Evolutionary conservation across 2,113 vertebrate genomes (phyloP).

Genomic region (Forbesichthys agassizii): DNA sequence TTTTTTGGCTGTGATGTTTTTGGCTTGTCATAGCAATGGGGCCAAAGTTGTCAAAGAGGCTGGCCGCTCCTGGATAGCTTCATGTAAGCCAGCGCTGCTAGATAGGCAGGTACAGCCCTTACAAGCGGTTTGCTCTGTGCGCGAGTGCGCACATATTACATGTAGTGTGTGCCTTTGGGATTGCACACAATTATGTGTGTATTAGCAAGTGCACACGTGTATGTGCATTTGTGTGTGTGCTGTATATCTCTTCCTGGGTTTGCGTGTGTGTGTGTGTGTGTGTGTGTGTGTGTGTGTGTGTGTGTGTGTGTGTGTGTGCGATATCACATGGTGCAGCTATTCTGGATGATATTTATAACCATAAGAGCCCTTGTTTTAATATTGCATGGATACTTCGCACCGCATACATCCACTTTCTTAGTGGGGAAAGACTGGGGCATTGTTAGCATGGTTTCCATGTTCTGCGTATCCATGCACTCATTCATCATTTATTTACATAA

Average conservation of each 20-base stretch:
- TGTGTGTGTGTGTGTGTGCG: background rate
- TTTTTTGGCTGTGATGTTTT: constrained; percentile 62
- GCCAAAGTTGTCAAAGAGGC: constrained; percentile 65
- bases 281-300: constrained; percentile 1
- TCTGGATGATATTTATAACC: constrained; percentile 69
- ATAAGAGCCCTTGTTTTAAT: constrained; percentile 62
- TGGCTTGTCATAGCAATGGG: constrained; percentile 75
- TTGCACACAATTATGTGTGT: background rate
- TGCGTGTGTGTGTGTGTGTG: background rate
- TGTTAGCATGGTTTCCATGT: constrained; percentile 21
- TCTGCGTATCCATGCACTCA: constrained; percentile 30
- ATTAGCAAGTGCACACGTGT: background rate
- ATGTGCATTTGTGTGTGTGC: too few relatives aligned
- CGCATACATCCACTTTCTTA: constrained; percentile 67
- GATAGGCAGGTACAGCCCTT: constrained; percentile 42
- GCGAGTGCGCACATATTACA: background rate
- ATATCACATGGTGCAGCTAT: constrained; percentile 37
- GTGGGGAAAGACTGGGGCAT: constrained; percentile 38
- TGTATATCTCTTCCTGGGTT: too few relatives aligned
- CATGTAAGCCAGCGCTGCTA: constrained; percentile 38
- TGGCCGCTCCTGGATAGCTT: constrained; percentile 63
- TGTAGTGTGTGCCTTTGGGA: background rate
- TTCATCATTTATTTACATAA: constrained; percentile 48
- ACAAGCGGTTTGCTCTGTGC: constrained; percentile 9
- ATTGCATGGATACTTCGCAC: constrained; percentile 69